A percentile compares a stretch with the other conserved stretches of the same genome.
Evolutionary conservation across 1,140 invertebrate species (phyloP).

Genomic region (Drosophila littoralis): DNA sequence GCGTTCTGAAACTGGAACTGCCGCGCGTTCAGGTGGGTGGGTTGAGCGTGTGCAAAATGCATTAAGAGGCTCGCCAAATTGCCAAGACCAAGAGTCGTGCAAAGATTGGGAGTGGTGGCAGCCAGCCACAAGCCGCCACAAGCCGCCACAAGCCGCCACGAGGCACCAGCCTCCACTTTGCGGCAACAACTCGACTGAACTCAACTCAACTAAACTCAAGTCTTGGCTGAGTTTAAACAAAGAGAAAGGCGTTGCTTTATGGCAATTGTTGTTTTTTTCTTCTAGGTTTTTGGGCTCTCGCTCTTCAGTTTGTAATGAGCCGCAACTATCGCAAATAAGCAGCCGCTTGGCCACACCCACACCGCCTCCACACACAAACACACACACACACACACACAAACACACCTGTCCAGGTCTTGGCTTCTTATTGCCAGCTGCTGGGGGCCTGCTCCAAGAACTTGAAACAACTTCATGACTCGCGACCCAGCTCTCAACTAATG

Average conservation of each 20-base stretch:
- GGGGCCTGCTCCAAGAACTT: slow-evolving; percentile 18
- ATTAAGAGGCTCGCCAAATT: slow-evolving; percentile 57
- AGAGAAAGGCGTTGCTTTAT: slow-evolving; percentile 70
- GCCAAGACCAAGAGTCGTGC: slow-evolving; percentile 67
- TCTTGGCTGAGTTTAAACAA: slow-evolving; percentile 50
- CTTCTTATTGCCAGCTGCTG: neutral
- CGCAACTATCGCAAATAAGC: slow-evolving; percentile 70
- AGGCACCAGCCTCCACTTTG: slow-evolving; percentile 20
- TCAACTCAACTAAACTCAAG: slow-evolving; percentile 17
- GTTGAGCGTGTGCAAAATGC: slow-evolving; percentile 57
- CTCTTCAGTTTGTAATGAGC: slow-evolving; percentile 62
- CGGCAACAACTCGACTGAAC: slow-evolving; percentile 16
- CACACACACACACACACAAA: slow-evolving; percentile 5
- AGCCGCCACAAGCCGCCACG: slow-evolving; percentile 12
- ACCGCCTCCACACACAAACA: slow-evolving; percentile 40
- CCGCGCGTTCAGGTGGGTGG: slow-evolving; percentile 53
- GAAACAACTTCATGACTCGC: slow-evolving; percentile 14
- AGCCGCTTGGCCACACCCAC: slow-evolving; percentile 57
- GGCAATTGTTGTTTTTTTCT: slow-evolving; percentile 34
- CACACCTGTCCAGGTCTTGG: neutral
- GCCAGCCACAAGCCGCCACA: slow-evolving; percentile 13
- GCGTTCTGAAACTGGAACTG: slow-evolving; percentile 25
- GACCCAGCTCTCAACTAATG: slow-evolving; percentile 24
- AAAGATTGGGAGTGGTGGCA: slow-evolving; percentile 71
- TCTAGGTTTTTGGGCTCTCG: slow-evolving; percentile 11